Percentiles rank a stretch among this genome's conserved stretches.
Conservation (phyloP, 2,888 invertebrate genomes). For the Notodonta ziczac region DNA sequence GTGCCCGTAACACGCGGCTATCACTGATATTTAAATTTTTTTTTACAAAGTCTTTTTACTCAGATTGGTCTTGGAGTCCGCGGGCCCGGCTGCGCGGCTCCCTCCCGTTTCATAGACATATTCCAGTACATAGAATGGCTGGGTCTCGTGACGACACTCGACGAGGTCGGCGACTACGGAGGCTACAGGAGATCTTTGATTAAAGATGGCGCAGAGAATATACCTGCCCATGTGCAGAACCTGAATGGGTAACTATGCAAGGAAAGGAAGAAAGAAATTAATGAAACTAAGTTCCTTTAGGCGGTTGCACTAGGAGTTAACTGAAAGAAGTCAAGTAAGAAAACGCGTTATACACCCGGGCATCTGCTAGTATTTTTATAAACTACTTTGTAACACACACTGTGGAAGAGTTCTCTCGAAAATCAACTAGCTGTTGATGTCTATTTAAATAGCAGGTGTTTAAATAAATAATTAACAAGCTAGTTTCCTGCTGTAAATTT, state of each 20-base stretch:
- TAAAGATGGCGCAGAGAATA: slow-evolving; percentile 2
- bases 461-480: background rate
- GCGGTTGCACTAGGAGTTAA: too few relatives aligned
- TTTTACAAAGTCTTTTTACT: slow-evolving; percentile 3
- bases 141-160: slow-evolving; percentile 34
- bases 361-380: too few relatives aligned
- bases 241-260: background rate
- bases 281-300: too few relatives aligned
- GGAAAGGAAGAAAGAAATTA: too few relatives aligned
- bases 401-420: too few relatives aligned
- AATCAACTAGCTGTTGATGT: too few relatives aligned
- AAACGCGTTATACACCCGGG: too few relatives aligned
- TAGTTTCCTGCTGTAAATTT: background rate
- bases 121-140: slow-evolving; percentile 54
- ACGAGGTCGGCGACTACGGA: slow-evolving; percentile 13
- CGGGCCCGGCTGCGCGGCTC: slow-evolving; percentile 62
- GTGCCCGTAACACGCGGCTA: too few relatives aligned
- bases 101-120: slow-evolving; percentile 55
- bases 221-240: slow-evolving; percentile 16
- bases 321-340: too few relatives aligned
- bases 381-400: too few relatives aligned
- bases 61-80: slow-evolving; percentile 62
- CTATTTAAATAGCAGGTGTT: too few relatives aligned
- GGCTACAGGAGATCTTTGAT: slow-evolving; percentile 11
- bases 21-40: too few relatives aligned